phyloP scores from a whole-genome alignment of 2,797 vertebrate species.

The Ptychadena robeensis region DNA sequence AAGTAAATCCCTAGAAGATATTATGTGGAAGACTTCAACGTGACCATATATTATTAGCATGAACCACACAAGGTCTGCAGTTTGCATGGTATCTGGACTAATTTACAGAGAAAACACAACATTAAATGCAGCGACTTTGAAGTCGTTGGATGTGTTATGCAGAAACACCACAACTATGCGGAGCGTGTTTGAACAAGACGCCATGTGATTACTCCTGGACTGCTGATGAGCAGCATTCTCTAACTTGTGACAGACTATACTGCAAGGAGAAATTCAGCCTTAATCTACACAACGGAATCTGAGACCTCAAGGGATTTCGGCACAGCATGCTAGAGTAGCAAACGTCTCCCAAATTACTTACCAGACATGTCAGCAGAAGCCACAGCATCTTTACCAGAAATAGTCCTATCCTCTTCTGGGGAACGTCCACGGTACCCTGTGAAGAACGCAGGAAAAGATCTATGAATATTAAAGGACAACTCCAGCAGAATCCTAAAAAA shows the following conservation, averaged over 20 bases:
- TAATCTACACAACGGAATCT: not conserved
- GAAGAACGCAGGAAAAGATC: not conserved
- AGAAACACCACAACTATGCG: slow-evolving; percentile 44
- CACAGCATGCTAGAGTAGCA: not conserved
- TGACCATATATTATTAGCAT: slow-evolving; percentile 18
- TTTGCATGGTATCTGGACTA: slow-evolving; percentile 3
- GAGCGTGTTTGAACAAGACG: slow-evolving; percentile 44
- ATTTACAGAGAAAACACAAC: slow-evolving; percentile 14
- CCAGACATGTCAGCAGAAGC: slow-evolving; percentile 70
- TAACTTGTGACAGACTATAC: slow-evolving; percentile 19
- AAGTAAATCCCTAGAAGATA: not conserved
- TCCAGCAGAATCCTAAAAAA: too few species aligned
- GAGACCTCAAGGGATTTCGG: slow-evolving; percentile 22
- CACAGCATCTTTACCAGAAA: slow-evolving; percentile 59
- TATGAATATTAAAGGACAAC: not conserved
- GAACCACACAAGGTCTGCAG: not conserved
- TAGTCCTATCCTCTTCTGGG: slow-evolving; percentile 60
- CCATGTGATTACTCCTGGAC: slow-evolving; percentile 19
- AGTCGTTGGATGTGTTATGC: slow-evolving; percentile 15
- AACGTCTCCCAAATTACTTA: slow-evolving; percentile 66
- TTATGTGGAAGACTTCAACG: not conserved
- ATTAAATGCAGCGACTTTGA: slow-evolving; percentile 24
- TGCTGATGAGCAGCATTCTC: slow-evolving; percentile 29
- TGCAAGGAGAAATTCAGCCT: not conserved
- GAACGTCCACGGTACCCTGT: slow-evolving; percentile 34